phyloP scores from a whole-genome alignment of 30 jellyfish, hydroid and myxozoan species.

The Rhopilema esculentum region DNA sequence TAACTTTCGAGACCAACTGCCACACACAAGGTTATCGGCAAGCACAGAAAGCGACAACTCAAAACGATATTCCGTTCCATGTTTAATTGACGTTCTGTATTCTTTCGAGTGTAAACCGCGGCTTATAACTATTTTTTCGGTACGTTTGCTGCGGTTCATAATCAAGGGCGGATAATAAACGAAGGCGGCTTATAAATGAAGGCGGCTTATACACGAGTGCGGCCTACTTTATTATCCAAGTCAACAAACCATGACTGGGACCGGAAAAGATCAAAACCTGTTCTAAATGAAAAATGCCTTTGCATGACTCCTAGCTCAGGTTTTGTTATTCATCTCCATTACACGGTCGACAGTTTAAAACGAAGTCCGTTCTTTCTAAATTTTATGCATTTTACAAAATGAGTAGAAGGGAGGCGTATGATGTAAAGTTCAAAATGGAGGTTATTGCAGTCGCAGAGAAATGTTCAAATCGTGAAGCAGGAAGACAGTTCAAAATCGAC shows the following conservation, averaged over 20 bases:
- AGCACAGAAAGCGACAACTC: too few relatives aligned
- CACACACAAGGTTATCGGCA: too few relatives aligned
- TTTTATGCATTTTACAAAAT: neutral
- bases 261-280: neutral
- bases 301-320: too few relatives aligned
- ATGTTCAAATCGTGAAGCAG: constrained; percentile 24
- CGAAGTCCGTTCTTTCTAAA: neutral
- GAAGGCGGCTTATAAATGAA: too few relatives aligned
- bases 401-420: constrained; percentile 23
- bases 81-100: too few relatives aligned
- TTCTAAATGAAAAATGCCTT: neutral
- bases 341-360: neutral
- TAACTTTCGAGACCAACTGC: too few relatives aligned
- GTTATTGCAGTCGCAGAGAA: constrained; percentile 12
- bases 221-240: constrained; percentile 4
- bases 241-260: neutral
- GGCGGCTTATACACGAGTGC: too few relatives aligned
- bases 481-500: constrained; percentile 4
- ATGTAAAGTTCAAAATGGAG: constrained; percentile 12
- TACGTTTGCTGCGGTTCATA: neutral
- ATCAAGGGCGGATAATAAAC: constrained; percentile 14
- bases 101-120: neutral
- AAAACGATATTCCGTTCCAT: too few relatives aligned
- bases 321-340: too few relatives aligned
- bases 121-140: neutral